Evolutionary conservation across 2,888 invertebrate species (phyloP).

Genomic region (Diabrotica balteata): DNA sequence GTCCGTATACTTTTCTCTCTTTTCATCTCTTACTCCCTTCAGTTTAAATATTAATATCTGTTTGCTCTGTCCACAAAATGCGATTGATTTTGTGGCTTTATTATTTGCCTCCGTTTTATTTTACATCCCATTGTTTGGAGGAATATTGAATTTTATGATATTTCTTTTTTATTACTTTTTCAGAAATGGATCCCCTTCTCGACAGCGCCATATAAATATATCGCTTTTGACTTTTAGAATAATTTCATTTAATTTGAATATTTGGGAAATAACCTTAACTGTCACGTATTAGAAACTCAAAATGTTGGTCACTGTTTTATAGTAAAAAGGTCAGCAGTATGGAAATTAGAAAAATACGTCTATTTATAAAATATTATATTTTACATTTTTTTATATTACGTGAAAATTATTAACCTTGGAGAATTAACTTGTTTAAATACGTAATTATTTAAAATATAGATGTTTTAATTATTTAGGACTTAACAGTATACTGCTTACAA

Average conservation of each 20-base stretch:
- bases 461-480: no score
- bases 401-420: no score
- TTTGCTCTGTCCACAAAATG: slow-evolving; percentile 51
- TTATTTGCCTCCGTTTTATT: slow-evolving; percentile 51
- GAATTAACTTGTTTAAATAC: no score
- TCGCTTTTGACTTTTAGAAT: slow-evolving; percentile 13
- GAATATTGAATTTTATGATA: slow-evolving; percentile 45
- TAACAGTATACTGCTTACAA: no score
- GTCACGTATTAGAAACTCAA: background rate
- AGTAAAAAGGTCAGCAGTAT: no score
- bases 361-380: no score
- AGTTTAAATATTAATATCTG: slow-evolving; percentile 50
- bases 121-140: slow-evolving; percentile 47
- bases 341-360: no score
- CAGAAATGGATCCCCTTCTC: slow-evolving; percentile 20
- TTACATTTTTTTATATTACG: no score
- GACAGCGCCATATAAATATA: slow-evolving; percentile 19
- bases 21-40: slow-evolving; percentile 31
- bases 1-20: slow-evolving; percentile 9
- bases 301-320: no score
- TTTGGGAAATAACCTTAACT: background rate
- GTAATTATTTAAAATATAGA: no score
- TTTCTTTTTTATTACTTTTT: slow-evolving; percentile 42
- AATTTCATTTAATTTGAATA: slow-evolving; percentile 1
- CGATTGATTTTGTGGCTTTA: slow-evolving; percentile 53